Conservation (phyloP, 2,113 vertebrate species). For the Pomatostomus ruficeps region DNA sequence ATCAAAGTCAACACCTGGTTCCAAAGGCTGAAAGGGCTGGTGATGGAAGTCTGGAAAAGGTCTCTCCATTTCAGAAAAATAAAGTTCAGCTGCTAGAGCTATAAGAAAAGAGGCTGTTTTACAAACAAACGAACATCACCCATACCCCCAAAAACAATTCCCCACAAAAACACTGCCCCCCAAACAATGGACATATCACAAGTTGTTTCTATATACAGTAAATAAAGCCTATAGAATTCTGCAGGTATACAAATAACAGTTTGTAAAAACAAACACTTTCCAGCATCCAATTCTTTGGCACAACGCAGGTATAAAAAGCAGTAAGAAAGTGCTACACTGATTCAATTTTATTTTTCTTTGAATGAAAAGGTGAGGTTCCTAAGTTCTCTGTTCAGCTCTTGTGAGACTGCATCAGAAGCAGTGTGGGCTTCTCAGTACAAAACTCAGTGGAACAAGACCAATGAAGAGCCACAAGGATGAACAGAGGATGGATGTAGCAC, state of each 20-base stretch:
- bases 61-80: slow-evolving; percentile 53
- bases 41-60: slow-evolving; percentile 19
- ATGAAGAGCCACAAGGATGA: not conserved
- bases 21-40: slow-evolving; percentile 63
- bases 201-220: not conserved
- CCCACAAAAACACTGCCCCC: not conserved
- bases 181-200: not conserved
- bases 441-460: not conserved
- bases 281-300: not conserved
- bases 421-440: not conserved
- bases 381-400: not conserved
- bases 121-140: not conserved
- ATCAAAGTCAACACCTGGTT: slow-evolving; percentile 51
- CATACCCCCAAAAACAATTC: rapidly evolving
- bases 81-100: slow-evolving; percentile 37
- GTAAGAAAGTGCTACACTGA: not conserved
- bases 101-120: not conserved
- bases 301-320: not conserved
- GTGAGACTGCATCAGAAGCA: not conserved
- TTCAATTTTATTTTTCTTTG: not conserved
- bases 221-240: not conserved
- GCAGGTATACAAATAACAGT: not conserved
- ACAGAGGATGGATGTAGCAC: not conserved
- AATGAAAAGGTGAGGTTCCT: not conserved
- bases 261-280: not conserved